phyloP scores from a whole-genome alignment of 2,888 invertebrate species.

The Pollenia labialis region DNA sequence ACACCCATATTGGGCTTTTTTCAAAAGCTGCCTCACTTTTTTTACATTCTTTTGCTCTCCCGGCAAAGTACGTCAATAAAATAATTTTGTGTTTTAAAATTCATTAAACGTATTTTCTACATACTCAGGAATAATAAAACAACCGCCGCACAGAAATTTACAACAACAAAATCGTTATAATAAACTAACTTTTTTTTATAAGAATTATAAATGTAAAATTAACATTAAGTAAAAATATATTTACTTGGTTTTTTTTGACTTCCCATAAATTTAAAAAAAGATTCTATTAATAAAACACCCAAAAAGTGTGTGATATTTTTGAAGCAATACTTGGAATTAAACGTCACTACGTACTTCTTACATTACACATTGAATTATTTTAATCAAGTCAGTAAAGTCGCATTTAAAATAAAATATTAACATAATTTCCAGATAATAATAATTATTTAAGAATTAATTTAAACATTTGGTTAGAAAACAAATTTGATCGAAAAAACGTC shows the following conservation, averaged over 20 bases:
- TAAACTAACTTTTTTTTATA: slow-evolving; percentile 12
- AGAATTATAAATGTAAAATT: slow-evolving; percentile 40
- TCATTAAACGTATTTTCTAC: slow-evolving; percentile 54
- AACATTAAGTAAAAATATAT: slow-evolving; percentile 3
- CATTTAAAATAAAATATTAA: too few relatives aligned
- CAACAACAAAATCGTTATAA: slow-evolving; percentile 31
- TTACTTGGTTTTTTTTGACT: slow-evolving; percentile 17
- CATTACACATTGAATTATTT: too few relatives aligned
- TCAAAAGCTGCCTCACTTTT: neutral
- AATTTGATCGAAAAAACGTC: too few relatives aligned
- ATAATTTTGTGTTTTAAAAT: slow-evolving; percentile 50
- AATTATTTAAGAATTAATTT: too few relatives aligned
- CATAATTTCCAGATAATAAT: too few relatives aligned
- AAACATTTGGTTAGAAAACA: too few relatives aligned
- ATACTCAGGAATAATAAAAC: slow-evolving; percentile 7
- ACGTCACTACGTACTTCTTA: too few relatives aligned
- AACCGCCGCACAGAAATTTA: neutral
- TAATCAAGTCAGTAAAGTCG: too few relatives aligned
- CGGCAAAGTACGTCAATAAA: slow-evolving; percentile 60
- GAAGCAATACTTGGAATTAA: too few relatives aligned
- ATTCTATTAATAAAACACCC: slow-evolving; percentile 26
- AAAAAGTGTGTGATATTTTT: slow-evolving; percentile 1
- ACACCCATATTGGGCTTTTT: neutral
- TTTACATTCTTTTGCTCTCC: neutral
- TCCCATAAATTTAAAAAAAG: neutral